phyloP scores from a whole-genome alignment of 2,888 invertebrate genomes.

The Drosophila conformis region DNA sequence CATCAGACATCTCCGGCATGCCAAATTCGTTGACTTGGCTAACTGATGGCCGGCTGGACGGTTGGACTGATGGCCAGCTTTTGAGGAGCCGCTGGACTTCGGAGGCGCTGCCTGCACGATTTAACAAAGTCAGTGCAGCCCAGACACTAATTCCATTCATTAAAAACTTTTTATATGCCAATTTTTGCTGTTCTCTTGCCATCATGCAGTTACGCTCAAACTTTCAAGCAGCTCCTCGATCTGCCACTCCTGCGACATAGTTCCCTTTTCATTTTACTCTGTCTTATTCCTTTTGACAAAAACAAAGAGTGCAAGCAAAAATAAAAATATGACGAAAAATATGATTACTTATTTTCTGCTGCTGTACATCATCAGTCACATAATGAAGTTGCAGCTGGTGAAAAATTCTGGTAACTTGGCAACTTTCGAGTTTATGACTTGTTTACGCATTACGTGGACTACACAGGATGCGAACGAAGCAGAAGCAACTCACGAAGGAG shows the following conservation, averaged over 20 bases:
- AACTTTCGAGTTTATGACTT: slow-evolving; percentile 71
- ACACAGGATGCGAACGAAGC: slow-evolving; percentile 28
- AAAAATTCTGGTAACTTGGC: slow-evolving; percentile 61
- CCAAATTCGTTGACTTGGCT: slow-evolving; percentile 42
- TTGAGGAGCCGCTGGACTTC: slow-evolving; percentile 40
- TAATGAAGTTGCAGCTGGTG: slow-evolving; percentile 78
- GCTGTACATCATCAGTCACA: slow-evolving; percentile 77
- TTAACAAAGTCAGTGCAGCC: slow-evolving; percentile 74
- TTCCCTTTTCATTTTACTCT: slow-evolving; percentile 1
- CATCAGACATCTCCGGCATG: slow-evolving; percentile 44
- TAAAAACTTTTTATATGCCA: slow-evolving; percentile 80
- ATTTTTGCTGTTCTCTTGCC: slow-evolving; percentile 63
- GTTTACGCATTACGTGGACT: slow-evolving; percentile 48
- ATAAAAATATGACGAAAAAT: slow-evolving; percentile 25
- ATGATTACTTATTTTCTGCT: slow-evolving; percentile 67
- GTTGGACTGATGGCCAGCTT: slow-evolving; percentile 33
- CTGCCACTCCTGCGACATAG: slow-evolving; percentile 29
- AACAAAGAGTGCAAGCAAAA: slow-evolving; percentile 29
- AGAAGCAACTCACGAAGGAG: slow-evolving; percentile 11
- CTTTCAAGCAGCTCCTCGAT: slow-evolving; percentile 24
- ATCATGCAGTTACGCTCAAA: slow-evolving; percentile 58
- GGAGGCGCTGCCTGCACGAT: slow-evolving; percentile 61
- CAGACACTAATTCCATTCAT: slow-evolving; percentile 79
- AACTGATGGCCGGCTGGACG: slow-evolving; percentile 28
- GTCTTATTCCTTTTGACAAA: slow-evolving; percentile 15